A percentile compares a stretch with the other conserved stretches of the same genome.
phyloP scores from a whole-genome alignment of 2,113 vertebrate genomes.

The Coptodon rendalli region DNA sequence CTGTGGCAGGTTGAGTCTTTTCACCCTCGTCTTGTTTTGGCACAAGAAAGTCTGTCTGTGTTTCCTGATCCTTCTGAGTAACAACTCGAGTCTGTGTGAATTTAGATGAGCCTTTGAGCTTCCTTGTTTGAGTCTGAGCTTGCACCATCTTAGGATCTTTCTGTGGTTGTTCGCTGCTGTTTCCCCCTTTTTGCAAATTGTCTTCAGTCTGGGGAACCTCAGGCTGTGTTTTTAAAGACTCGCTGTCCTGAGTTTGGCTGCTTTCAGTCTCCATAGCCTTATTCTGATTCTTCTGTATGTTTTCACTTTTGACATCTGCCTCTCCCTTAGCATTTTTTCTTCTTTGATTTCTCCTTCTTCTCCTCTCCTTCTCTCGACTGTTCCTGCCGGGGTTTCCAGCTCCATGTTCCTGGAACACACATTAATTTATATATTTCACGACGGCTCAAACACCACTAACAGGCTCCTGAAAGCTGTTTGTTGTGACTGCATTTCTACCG shows the following conservation, averaged over 20 bases:
- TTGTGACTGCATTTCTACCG: background rate
- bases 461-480: background rate
- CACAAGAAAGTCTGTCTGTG: conserved; percentile 33
- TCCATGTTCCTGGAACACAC: conserved; percentile 6
- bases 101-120: background rate
- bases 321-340: background rate
- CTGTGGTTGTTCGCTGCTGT: fast-evolving
- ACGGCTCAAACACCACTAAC: background rate
- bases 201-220: background rate
- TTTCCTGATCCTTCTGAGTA: conserved; percentile 6
- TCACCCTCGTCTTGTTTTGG: background rate
- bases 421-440: fast-evolving
- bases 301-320: background rate
- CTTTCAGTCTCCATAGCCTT: background rate
- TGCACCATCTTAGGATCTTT: background rate
- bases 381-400: background rate
- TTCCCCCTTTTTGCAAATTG: background rate
- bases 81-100: conserved; percentile 34
- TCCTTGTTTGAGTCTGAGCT: conserved; percentile 37
- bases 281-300: background rate
- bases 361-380: background rate
- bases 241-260: background rate
- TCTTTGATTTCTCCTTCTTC: conserved; percentile 11
- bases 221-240: background rate
- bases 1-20: background rate